Conservation (phyloP, 2,797 vertebrate genomes). For the Varecia variegata region DNA sequence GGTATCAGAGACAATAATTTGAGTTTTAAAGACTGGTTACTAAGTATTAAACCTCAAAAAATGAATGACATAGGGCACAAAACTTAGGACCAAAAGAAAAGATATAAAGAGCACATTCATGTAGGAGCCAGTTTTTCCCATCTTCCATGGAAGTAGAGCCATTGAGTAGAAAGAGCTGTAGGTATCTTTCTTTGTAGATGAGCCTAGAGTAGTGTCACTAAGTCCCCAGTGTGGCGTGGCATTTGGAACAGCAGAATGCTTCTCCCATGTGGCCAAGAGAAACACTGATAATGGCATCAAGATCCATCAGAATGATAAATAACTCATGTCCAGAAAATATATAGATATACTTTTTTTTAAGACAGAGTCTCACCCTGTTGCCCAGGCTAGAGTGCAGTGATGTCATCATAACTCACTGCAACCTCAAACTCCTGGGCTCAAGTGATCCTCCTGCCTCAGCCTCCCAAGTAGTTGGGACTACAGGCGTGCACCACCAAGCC, state of each 20-base stretch:
- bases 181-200: not conserved
- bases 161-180: not conserved
- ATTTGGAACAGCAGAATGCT: not conserved
- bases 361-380: not conserved
- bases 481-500: not conserved
- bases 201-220: not conserved
- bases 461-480: not conserved
- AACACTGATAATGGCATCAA: not conserved
- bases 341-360: not conserved
- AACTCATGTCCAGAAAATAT: not conserved
- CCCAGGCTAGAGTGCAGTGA: not conserved
- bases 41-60: not conserved
- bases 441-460: not conserved
- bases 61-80: not conserved
- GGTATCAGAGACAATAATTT: not conserved
- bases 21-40: conserved; percentile 4
- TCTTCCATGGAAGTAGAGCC: not conserved
- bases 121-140: not conserved
- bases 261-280: not conserved
- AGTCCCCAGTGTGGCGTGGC: not conserved
- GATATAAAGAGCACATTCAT: not conserved
- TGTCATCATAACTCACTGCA: not conserved
- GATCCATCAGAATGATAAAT: not conserved
- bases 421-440: not conserved
- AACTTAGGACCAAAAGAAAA: not conserved